Evolutionary conservation across 2,797 vertebrate genomes (phyloP).

Genomic region (Enteromius afrohamiltoni): DNA sequence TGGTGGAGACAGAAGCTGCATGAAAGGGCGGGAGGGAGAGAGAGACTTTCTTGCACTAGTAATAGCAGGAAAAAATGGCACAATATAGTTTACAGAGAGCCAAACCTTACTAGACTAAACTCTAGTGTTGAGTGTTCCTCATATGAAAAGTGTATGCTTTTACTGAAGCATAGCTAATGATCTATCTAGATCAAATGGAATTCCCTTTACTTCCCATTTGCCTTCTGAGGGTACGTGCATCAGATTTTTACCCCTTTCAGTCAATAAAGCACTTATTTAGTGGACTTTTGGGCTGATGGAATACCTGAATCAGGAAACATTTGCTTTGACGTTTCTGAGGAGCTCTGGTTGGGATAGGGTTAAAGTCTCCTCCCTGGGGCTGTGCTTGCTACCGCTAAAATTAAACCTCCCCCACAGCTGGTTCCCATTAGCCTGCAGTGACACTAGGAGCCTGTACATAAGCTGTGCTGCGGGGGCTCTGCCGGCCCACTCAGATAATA

Average conservation of each 20-base stretch:
- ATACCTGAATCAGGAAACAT: not conserved
- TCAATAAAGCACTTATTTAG: slow-evolving; percentile 17
- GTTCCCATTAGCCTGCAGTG: slow-evolving; percentile 76
- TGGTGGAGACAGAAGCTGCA: slow-evolving; percentile 51
- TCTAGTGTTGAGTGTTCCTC: slow-evolving; percentile 1
- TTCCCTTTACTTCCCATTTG: slow-evolving; percentile 14
- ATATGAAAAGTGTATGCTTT: not conserved
- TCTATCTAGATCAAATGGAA: not conserved
- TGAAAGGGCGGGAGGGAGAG: slow-evolving; percentile 40
- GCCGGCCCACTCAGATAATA: slow-evolving; percentile 61
- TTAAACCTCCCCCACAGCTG: slow-evolving; percentile 79
- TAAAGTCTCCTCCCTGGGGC: slow-evolving; percentile 65
- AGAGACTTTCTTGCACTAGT: slow-evolving; percentile 29
- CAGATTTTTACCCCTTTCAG: not conserved
- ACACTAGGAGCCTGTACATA: slow-evolving; percentile 73
- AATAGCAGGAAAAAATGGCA: slow-evolving; percentile 19
- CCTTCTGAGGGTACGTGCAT: not conserved
- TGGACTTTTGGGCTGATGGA: not conserved
- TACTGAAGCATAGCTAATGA: slow-evolving; percentile 10
- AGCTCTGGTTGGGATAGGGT: slow-evolving; percentile 58
- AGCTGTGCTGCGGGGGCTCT: slow-evolving; percentile 60
- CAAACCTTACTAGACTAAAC: slow-evolving; percentile 22
- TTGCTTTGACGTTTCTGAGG: slow-evolving; percentile 12
- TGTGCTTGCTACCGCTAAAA: slow-evolving; percentile 73
- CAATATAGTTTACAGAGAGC: slow-evolving; percentile 14